These are phyloP conservation scores for Isurus oxyrinchus DNA, from an alignment of 2,113 vertebrate species.

Conservation along the genomic window DNA sequence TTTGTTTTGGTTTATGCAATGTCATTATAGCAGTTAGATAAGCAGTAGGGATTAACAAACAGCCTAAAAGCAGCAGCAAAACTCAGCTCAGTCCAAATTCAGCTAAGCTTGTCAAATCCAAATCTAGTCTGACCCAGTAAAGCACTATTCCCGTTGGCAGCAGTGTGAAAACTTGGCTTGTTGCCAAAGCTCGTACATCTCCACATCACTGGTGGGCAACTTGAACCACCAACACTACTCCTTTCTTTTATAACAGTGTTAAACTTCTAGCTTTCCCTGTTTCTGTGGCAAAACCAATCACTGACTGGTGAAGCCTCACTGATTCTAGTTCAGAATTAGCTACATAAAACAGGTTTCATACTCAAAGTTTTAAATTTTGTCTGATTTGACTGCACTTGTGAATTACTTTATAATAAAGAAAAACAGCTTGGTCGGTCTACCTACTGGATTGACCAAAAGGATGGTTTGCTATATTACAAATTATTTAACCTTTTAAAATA, in stretches of 20 bases:
- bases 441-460: not conserved
- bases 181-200: not conserved
- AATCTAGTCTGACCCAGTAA: conserved; percentile 30
- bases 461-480: not conserved
- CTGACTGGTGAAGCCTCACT: not conserved
- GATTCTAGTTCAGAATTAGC: not conserved
- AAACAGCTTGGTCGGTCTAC: not conserved
- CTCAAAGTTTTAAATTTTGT: not conserved
- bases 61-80: conserved; percentile 14
- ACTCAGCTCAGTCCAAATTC: conserved; percentile 10
- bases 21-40: not conserved
- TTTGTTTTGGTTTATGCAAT: not conserved
- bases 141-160: conserved; percentile 1
- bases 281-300: not conserved
- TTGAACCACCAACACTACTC: too few species aligned
- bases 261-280: not conserved
- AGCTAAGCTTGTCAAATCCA: conserved; percentile 11
- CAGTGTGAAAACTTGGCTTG: not conserved
- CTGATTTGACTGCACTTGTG: not conserved
- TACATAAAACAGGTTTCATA: not conserved
- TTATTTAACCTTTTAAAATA: not conserved
- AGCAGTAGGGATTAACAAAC: conserved; percentile 8
- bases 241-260: not conserved
- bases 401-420: not conserved
- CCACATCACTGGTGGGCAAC: not conserved